Evolutionary conservation across 1,140 invertebrate species (phyloP).

Genomic region (Aradophagus sp.): DNA sequence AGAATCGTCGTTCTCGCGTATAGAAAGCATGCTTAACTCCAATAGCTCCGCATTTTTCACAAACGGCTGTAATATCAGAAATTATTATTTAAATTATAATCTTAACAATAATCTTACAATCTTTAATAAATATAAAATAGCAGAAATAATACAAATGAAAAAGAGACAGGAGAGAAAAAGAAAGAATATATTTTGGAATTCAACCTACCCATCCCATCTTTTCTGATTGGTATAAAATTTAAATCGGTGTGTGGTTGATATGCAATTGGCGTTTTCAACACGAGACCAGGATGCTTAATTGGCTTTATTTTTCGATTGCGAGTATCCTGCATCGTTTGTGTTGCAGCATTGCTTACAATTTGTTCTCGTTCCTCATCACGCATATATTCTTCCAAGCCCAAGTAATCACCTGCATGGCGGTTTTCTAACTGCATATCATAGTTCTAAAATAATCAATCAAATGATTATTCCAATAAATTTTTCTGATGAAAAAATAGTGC

Average conservation of each 20-base stretch:
- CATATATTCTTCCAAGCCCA: constrained; percentile 72
- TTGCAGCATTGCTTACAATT: constrained; percentile 76
- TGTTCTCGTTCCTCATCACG: constrained; percentile 71
- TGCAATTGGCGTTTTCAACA: constrained; percentile 86
- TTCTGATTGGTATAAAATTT: constrained; percentile 85
- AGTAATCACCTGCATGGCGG: constrained; percentile 67
- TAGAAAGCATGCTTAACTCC: constrained; percentile 93
- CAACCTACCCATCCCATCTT: constrained; percentile 87
- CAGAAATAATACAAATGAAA: too few species aligned
- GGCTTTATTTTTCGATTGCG: constrained; percentile 82
- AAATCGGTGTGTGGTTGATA: constrained; percentile 86
- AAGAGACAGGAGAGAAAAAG: too few species aligned
- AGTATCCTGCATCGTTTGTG: constrained; percentile 75
- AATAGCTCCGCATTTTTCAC: constrained; percentile 91
- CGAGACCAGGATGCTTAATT: constrained; percentile 83
- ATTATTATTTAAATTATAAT: too few species aligned
- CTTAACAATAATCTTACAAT: too few species aligned
- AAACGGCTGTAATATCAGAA: constrained; percentile 82
- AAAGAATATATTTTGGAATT: background rate
- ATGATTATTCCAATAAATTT: too few species aligned
- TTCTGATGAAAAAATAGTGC: too few species aligned
- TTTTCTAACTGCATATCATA: constrained; percentile 67
- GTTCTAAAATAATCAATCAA: constrained; percentile 59
- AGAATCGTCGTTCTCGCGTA: constrained; percentile 87
- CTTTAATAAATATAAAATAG: too few species aligned